A percentile compares a stretch with the other conserved stretches of the same genome.
Conservation (phyloP, 1,140 invertebrate genomes). For the Musca domestica region DNA sequence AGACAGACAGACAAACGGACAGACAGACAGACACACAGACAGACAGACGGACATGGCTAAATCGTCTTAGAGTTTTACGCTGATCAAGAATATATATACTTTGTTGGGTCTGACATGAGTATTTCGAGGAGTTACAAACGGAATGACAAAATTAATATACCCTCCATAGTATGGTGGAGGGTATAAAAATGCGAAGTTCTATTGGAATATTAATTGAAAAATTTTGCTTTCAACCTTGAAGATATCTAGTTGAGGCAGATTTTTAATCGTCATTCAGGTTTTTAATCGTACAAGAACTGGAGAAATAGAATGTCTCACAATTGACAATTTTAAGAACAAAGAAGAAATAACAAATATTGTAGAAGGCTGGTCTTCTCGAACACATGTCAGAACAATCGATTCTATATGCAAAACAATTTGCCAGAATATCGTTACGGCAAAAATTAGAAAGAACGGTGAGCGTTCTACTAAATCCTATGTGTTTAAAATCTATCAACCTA, state of each 20-base stretch:
- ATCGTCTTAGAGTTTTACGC: too few relatives aligned
- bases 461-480: background rate
- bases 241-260: background rate
- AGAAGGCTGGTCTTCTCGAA: background rate
- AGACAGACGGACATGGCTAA: too few relatives aligned
- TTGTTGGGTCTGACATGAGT: too few relatives aligned
- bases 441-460: background rate
- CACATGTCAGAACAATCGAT: background rate
- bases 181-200: too few relatives aligned
- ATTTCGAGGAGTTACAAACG: too few relatives aligned
- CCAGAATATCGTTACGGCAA: background rate
- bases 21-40: too few relatives aligned
- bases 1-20: too few relatives aligned
- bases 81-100: too few relatives aligned
- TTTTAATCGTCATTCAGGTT: background rate
- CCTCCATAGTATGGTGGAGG: too few relatives aligned
- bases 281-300: slow-evolving; percentile 9
- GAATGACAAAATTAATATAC: too few relatives aligned
- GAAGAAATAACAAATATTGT: background rate
- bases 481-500: background rate
- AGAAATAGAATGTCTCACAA: background rate
- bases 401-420: background rate
- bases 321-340: background rate
- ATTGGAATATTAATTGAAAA: background rate
- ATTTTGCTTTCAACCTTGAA: background rate